Evolutionary conservation across 2,888 invertebrate species (phyloP), one percentile per base, ranked within the genome.

Genomic region (Agrochola circellaris): DNA sequence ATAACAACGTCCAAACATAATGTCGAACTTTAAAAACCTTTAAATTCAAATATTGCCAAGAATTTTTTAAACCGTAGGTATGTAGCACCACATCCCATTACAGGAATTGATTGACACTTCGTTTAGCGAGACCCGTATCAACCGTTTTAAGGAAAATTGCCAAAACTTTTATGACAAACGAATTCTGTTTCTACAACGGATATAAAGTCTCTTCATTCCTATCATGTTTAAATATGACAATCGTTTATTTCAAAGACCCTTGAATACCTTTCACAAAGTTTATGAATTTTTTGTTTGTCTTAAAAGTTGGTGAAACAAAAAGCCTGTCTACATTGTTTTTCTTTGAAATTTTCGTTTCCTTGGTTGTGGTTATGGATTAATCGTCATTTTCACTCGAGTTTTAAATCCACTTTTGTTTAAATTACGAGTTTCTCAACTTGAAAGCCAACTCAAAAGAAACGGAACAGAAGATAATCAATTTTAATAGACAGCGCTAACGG

Each of bases 51-150:
- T 42, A 17, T 15, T 48, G 0, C 15, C 48, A 51, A 42, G 34
- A 54, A 17, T 64, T 67, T 61, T 72, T 34, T 38, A 82, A 66
- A n/a, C 48, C 30, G n/a, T 72, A 68, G 23, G 64, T 72, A 60
- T 56, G 34, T 70, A 58, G 23, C 58, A 75, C 15, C 69, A 70
- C 62, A 73, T 75, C 67, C 66, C 72, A 87, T 87, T 87, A 75
- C 72, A 69, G 23, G 60, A 84, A 75, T 83, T 84, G 86, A 86
- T 84, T 86, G 84, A 84, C 84, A 83, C 73, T 79, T 86, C 84
- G 79, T 79, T 86, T 83, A 84, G 70, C 67, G 73, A 86, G 15
- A 30, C 70, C 73, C 67, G 56, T 64, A 78, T 70, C 66, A 75
- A 61, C 65, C 54, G 56, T 77, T 77, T 58, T 23, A 73, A 67